These are phyloP conservation scores for Tanytarsus gracilentus DNA, from an alignment of 2,888 invertebrate species.

Conservation along the genomic window DNA sequence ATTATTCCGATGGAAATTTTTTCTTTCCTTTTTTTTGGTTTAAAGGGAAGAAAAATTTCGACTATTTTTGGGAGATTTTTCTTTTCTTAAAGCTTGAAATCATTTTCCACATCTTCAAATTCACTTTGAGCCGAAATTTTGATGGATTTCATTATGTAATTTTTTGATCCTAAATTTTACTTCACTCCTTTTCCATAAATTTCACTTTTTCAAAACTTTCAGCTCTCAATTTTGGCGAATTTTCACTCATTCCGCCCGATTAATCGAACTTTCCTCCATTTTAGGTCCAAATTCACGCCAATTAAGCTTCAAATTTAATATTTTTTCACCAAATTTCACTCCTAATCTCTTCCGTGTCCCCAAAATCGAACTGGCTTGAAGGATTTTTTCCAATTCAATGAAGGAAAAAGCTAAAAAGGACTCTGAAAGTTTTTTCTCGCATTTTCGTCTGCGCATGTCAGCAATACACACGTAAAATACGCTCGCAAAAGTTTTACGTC, in stretches of 20 bases:
- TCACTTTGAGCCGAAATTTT: too few species aligned
- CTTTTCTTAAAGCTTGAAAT: too few species aligned
- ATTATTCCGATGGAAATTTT: too few species aligned
- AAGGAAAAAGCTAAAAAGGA: constrained; percentile 18
- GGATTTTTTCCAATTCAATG: constrained; percentile 23
- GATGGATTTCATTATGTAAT: too few species aligned
- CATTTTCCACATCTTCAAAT: too few species aligned
- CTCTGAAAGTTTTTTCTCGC: background rate
- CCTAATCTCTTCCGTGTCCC: background rate
- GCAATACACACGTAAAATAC: background rate
- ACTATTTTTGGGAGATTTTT: too few species aligned
- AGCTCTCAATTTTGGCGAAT: background rate
- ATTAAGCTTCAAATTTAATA: background rate
- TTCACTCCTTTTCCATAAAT: background rate
- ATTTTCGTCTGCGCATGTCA: background rate
- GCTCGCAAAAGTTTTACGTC: background rate
- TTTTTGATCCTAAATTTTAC: background rate
- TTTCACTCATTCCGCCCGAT: background rate
- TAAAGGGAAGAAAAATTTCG: too few species aligned
- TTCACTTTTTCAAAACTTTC: background rate
- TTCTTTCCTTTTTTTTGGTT: too few species aligned
- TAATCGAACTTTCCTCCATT: background rate
- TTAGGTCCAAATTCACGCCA: background rate
- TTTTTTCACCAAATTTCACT: background rate
- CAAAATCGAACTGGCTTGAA: constrained; percentile 23